Percentiles rank a stretch among this genome's conserved stretches.
Conservation (phyloP, 2,797 vertebrate genomes). For the Zalophus californianus region DNA sequence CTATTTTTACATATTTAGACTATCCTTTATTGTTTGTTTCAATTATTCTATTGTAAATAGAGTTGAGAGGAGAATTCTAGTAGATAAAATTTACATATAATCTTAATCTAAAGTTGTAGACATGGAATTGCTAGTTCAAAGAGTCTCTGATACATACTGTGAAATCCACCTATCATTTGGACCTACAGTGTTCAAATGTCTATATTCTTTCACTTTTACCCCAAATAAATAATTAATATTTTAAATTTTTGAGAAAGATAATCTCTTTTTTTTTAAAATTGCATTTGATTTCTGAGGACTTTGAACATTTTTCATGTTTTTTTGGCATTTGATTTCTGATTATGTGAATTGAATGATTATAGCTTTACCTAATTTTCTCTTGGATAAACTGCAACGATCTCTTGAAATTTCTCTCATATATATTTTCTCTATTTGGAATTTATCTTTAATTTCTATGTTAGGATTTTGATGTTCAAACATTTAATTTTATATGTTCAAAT, state of each 20-base stretch:
- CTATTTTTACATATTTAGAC: neutral
- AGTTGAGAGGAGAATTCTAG: neutral
- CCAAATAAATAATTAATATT: neutral
- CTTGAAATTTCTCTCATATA: neutral
- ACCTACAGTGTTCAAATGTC: neutral
- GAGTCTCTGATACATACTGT: neutral
- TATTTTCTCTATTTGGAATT: neutral
- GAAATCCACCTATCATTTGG: neutral
- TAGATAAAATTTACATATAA: neutral
- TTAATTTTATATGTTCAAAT: neutral
- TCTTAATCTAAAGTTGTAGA: neutral
- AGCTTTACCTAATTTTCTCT: slow-evolving; percentile 20
- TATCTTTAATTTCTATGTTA: neutral
- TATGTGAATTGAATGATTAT: neutral
- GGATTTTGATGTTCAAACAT: neutral
- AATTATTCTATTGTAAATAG: neutral
- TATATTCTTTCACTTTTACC: slow-evolving; percentile 30
- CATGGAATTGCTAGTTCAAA: neutral
- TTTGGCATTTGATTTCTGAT: neutral
- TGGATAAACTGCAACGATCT: neutral
- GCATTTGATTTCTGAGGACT: neutral
- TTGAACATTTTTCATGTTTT: neutral
- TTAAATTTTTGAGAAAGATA: neutral
- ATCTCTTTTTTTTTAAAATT: neutral
- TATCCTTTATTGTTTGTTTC: neutral